Evolutionary conservation across 2,888 invertebrate species (phyloP), one percentile per base, ranked within the genome.

Genomic region (Megastigmus dorsalis): DNA sequence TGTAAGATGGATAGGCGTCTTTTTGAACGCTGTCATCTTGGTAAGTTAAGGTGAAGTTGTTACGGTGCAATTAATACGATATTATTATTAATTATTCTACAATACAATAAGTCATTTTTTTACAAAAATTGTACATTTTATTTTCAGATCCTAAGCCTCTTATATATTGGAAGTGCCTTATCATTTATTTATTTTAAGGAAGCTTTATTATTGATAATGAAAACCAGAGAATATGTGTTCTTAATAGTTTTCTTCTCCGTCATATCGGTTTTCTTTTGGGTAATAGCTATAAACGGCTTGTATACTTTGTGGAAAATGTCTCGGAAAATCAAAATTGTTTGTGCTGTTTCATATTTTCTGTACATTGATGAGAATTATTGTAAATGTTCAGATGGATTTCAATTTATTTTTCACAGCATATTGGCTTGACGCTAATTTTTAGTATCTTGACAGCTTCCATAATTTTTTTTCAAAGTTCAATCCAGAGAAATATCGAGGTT

Each of bases 151-250:
- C 43, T 73, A n/a, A 65, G 72, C 30, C 4, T 68, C 2, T 26
- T 76, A 28, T 72, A 59, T 23, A 69, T 76, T 15, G 72, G 62
- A 48, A 73, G 57, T 38, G 76, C 68, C 3, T n/a, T 73, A 9
- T 30, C 72, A 10, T 76, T 76, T 18, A 65, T 54, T 7, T 4
- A 59, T 6, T 59, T 52, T 0, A 52, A 52, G 15, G 38, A 57
- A 0, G 36, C 50, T 36, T 55, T 73, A 38, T 23, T 68, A 10
- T 15, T 76, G 10, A 45, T 52, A 18, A 59, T 72, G 72, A 28
- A 26, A 18, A 9, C 36, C 13, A 43, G 28, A 18, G n/a, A 52
- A 1, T 76, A 54, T 20, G 3, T 43, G n/a, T 20, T 36, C 10
- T 13, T 69, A n/a, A 15, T 65, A 23, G 9, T 10, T 9, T 59